These are phyloP conservation scores for Aphaenogaster rudis DNA, from an alignment of 1,140 invertebrate species.

Conservation along the genomic window DNA sequence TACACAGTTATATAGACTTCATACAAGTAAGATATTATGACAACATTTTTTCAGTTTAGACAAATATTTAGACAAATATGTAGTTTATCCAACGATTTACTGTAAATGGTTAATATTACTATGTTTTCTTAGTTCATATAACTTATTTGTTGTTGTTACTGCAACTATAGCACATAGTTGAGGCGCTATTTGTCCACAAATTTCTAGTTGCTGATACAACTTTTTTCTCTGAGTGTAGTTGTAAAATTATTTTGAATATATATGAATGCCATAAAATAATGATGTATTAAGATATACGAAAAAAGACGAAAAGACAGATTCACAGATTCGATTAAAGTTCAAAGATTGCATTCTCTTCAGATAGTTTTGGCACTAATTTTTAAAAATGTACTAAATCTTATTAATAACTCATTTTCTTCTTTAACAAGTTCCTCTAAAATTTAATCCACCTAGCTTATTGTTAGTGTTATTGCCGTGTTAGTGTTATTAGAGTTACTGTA, in stretches of 20 bases:
- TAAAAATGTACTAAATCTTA: not conserved
- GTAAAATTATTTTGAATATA: not conserved
- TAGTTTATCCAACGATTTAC: too few species aligned
- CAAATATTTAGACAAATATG: too few species aligned
- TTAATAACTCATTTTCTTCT: not conserved
- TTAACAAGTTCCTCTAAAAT: not conserved
- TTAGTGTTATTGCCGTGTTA: not conserved
- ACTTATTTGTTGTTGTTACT: too few species aligned
- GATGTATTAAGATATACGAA: not conserved
- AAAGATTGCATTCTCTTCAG: not conserved
- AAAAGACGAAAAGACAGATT: not conserved
- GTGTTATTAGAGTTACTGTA: not conserved
- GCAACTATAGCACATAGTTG: too few species aligned
- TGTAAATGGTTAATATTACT: too few species aligned
- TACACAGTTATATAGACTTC: too few species aligned
- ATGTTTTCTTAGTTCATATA: too few species aligned
- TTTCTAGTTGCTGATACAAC: too few species aligned
- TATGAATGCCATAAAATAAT: not conserved
- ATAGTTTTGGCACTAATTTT: not conserved
- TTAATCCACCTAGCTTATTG: not conserved
- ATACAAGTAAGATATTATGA: too few species aligned
- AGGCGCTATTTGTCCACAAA: too few species aligned
- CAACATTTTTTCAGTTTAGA: too few species aligned
- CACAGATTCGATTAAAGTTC: constrained; percentile 6
- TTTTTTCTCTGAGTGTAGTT: not conserved